A percentile compares a stretch with the other conserved stretches of the same genome.
Conservation (phyloP, 64 coral and sea anemone genomes). For the Exaiptasia diaphana region DNA sequence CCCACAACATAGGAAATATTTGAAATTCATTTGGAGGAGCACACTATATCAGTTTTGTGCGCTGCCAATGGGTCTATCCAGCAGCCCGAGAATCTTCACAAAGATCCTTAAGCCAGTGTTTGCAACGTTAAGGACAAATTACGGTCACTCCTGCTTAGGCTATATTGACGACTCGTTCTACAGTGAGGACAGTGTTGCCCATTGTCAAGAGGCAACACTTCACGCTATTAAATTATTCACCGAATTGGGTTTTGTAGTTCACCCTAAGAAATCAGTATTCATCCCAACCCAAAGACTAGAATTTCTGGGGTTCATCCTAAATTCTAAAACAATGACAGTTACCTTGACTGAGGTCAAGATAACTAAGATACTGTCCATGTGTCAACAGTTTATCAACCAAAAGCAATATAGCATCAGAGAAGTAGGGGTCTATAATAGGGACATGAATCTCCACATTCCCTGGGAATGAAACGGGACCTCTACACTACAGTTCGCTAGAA, state of each 20-base stretch:
- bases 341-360: not conserved
- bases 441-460: conserved; percentile 46
- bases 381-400: conserved; percentile 16
- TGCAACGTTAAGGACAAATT: conserved; percentile 12
- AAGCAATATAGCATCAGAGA: conserved; percentile 21
- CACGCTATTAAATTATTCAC: not conserved
- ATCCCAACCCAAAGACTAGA: not conserved
- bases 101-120: conserved; percentile 61
- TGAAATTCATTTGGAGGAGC: conserved; percentile 47
- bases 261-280: not conserved
- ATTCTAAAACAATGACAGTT: not conserved
- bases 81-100: conserved; percentile 65
- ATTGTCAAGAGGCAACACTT: not conserved
- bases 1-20: conserved; percentile 2
- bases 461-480: not conserved
- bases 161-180: conserved; percentile 40
- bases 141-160: conserved; percentile 36
- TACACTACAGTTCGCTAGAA: not conserved
- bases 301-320: conserved; percentile 4
- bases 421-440: conserved; percentile 38
- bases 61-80: conserved; percentile 53
- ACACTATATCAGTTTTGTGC: conserved; percentile 55
- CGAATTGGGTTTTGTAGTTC: not conserved
- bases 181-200: not conserved
- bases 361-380: conserved; percentile 14